Evolutionary conservation across 23 tunicate genomes (phyloP).

Genomic region (Trididemnum nubilum): DNA sequence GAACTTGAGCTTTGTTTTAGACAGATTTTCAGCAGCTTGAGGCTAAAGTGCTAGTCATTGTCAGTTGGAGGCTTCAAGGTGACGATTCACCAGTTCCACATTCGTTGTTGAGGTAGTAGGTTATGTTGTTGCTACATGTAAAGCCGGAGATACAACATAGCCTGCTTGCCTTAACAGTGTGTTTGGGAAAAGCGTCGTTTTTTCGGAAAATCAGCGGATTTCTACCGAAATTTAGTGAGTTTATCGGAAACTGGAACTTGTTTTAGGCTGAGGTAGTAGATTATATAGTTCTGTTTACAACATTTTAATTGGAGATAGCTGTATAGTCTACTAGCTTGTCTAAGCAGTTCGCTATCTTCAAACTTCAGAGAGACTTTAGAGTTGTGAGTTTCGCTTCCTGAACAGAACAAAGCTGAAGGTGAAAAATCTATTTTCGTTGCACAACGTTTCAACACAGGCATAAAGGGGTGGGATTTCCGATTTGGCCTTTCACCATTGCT

Average conservation of each 20-base stretch:
- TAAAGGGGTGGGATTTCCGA: too few relatives aligned
- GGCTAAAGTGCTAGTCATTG: neutral
- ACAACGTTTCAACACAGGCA: too few relatives aligned
- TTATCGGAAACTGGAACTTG: neutral
- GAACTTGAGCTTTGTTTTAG: too few relatives aligned
- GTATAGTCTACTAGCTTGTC: slow-evolving; percentile 88
- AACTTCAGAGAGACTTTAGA: too few relatives aligned
- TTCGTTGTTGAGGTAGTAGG: slow-evolving; percentile 95
- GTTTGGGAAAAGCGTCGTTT: neutral
- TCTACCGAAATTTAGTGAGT: neutral
- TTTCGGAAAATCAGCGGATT: neutral
- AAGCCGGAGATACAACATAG: slow-evolving; percentile 76
- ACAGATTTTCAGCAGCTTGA: too few relatives aligned
- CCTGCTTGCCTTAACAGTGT: slow-evolving; percentile 73
- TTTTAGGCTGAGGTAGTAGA: slow-evolving; percentile 94
- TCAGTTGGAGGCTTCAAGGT: neutral
- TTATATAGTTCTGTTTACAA: slow-evolving; percentile 73
- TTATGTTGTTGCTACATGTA: slow-evolving; percentile 66
- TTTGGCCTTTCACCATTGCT: too few relatives aligned
- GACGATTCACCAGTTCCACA: too few relatives aligned
- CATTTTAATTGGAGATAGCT: slow-evolving; percentile 64
- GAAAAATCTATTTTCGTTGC: too few relatives aligned
- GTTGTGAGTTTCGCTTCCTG: too few relatives aligned
- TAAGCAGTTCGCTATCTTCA: slow-evolving; percentile 37
- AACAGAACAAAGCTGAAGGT: too few relatives aligned